These are phyloP conservation scores for Adineta ricciae DNA, from an alignment of 2,888 invertebrate genomes.

Conservation along the genomic window DNA sequence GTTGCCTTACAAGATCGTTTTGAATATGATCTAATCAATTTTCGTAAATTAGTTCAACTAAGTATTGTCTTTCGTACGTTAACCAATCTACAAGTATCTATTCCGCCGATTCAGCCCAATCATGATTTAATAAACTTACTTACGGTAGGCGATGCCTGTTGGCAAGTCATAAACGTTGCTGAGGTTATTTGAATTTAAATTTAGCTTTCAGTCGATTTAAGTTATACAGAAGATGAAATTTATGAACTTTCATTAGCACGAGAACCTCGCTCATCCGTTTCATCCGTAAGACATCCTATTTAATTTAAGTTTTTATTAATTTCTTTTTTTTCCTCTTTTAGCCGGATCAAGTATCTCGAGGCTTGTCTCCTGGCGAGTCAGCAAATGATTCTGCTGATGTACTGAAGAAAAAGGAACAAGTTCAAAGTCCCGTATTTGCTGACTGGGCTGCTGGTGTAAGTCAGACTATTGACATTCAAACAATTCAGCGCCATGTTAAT, in stretches of 20 bases:
- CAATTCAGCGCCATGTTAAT: slow-evolving; percentile 55
- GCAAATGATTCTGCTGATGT: neutral
- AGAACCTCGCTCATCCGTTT: slow-evolving; percentile 53
- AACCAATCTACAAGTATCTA: slow-evolving; percentile 43
- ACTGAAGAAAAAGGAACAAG: slow-evolving; percentile 40
- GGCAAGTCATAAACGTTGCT: neutral
- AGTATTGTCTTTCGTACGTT: slow-evolving; percentile 53
- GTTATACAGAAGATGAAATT: slow-evolving; percentile 57
- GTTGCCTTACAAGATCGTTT: slow-evolving; percentile 51
- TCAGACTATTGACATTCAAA: slow-evolving; percentile 53
- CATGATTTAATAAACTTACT: slow-evolving; percentile 55
- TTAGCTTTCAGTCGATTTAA: slow-evolving; percentile 55
- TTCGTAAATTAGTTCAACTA: slow-evolving; percentile 55
- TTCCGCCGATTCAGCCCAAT: slow-evolving; percentile 53
- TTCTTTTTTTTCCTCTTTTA: neutral
- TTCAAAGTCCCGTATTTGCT: slow-evolving; percentile 53
- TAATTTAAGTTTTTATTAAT: too few relatives aligned
- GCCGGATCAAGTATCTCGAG: neutral
- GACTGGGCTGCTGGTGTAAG: slow-evolving; percentile 55
- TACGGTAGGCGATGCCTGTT: slow-evolving; percentile 48
- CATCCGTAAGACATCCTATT: slow-evolving; percentile 47
- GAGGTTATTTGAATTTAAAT: slow-evolving; percentile 35
- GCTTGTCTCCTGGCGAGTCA: slow-evolving; percentile 11
- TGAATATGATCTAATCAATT: slow-evolving; percentile 43
- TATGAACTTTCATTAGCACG: slow-evolving; percentile 55